Base-by-base conservation (phyloP, 2,888 invertebrate genomes). In the Acrocyrtus sp. region DNA sequence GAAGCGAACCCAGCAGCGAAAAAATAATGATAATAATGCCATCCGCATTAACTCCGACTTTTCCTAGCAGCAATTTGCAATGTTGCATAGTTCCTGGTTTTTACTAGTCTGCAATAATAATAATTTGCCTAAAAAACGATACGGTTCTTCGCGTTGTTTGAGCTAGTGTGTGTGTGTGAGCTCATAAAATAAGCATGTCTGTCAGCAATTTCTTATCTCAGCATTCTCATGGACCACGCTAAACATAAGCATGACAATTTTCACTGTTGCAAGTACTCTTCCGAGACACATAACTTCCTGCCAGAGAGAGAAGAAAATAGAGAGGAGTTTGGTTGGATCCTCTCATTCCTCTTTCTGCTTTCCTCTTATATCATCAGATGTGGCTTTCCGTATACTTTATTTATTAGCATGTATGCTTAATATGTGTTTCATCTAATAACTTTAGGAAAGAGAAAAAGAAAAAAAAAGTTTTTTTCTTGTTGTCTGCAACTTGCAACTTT, bases 51-150 rank as follows among this genome's bases (percentile, higher is more conserved):
- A n/a, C n/a, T n/a, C n/a, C n/a, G n/a, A n/a, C n/a, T n/a, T 41
- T 47, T 26, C 6, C 27, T 45, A 26, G 21, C 34, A 15, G 47
- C 48, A 62, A 70, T 70, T 63, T 70, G 63, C 50, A 70, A 70
- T 70, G 70, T 63, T 63, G 63, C 70, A 63, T 57, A 51, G 56
- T 57, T 70, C 70, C 70, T 62, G 69, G 61, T 48, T 47, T 61
- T 61, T 62, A 68, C 43, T 56, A 61, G 34, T 29, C 26, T 43
- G 57, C 27, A n/a, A n/a, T n/a, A n/a, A n/a, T n/a, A n/a, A n/a
- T n/a, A n/a, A n/a, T n/a, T n/a, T n/a, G n/a, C n/a, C n/a, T n/a
- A n/a, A n/a, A n/a, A n/a, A n/a, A n/a, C n/a, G n/a, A n/a, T n/a
- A n/a, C n/a, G n/a, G n/a, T n/a, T n/a, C n/a, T n/a, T n/a, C n/a